Base-by-base conservation (phyloP, 2,113 vertebrate species). In the Tapirus terrestris region DNA sequence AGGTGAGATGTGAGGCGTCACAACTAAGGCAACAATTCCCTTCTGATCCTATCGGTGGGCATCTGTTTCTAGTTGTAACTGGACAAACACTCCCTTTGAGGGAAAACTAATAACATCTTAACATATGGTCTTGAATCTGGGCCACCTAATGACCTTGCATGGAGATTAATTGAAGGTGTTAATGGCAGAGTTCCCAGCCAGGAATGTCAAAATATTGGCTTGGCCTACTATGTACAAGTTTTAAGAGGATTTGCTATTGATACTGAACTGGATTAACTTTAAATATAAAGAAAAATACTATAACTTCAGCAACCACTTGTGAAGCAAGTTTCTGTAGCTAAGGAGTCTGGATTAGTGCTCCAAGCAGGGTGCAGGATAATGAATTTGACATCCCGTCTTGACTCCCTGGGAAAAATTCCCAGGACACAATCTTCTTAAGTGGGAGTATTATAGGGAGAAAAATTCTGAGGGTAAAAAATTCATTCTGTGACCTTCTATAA, bases 231-330 rank as follows among this genome's bases (percentile, higher is more conserved):
- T 93, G 98, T 98, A 98, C 93, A 97, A 97, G 98, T 98, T 98
- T 98, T 98, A 98, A 98, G 97, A 98, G 98, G 98, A 98, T 98
- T 98, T 99, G 97, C 98, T 98, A 98, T 98, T 97, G 98, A 98
- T 98, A 98, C 76, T 79, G 97, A 98, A 95, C 95, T 98, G 98
- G 98, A 98, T 98, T 98, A 98, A 97, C 79, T 96, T 98, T 97
- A 96, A 93, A 97, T 97, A 96, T 98, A 96, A 96, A 98, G 97
- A 92, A 98, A 98, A 98, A 98, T 95, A 96, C 94, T 67, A 48
- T 83, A 94, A 91, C 97, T 98, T 97, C 91, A 96, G 94, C 91
- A 96, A 97, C 96, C 73, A 96, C 92, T 84, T 92, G 97, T 98
- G 98, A 98, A 98, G 98, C 97, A 98, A 36, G 82, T 98, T 98